Base-by-base conservation (phyloP, 2,797 vertebrate genomes). In the Eptatretus atami region DNA sequence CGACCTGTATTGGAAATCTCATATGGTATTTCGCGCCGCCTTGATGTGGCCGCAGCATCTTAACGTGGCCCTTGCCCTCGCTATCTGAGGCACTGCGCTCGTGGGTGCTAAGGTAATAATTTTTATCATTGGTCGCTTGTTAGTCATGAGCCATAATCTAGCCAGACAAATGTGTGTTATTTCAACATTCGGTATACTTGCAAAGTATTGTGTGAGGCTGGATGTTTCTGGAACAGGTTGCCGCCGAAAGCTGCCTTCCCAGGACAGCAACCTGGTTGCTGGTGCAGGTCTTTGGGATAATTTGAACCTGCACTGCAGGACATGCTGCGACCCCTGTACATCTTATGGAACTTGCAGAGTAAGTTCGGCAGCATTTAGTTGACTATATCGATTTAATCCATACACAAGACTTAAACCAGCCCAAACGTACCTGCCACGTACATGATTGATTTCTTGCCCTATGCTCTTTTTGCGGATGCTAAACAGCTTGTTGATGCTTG, bases 1-100 rank as follows among this genome's bases (percentile, higher is more conserved):
- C 92, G 3, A 98, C 69, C 86, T 98, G 70, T 98, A 94, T 76
- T 98, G 92, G 92, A n/a, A 98, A 96, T 72, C 75, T 98, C 61
- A 80, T 96, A 54, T 98, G 86, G 83, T 98, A 93, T 76, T 98
- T 98, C 73, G n/a, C 80, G 74, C 11, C 81, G 87, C 19, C 69
- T 98, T 71, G 87, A 95, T 70, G 77, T 98, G n/a, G 67, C 83
- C 83, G n/a, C 68, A 84, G 79, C 73, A 82, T 86, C 70, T 74
- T 96, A n/a, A 15, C 86, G 86, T 1, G 90, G 86, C n/a, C 53
- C 83, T 98, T 68, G 88, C 95, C 70, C 76, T 95, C 1, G 83
- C 81, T n/a, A 54, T 98, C 90, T 9, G 86, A 93, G n/a, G 67
- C 86, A 96, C 74, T 95, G 90, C 76, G 96, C 95, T 73, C 79